Evolutionary conservation across 2,888 invertebrate genomes (phyloP), one percentile per base, ranked within the genome.

Genomic region (Clivina fossor): DNA sequence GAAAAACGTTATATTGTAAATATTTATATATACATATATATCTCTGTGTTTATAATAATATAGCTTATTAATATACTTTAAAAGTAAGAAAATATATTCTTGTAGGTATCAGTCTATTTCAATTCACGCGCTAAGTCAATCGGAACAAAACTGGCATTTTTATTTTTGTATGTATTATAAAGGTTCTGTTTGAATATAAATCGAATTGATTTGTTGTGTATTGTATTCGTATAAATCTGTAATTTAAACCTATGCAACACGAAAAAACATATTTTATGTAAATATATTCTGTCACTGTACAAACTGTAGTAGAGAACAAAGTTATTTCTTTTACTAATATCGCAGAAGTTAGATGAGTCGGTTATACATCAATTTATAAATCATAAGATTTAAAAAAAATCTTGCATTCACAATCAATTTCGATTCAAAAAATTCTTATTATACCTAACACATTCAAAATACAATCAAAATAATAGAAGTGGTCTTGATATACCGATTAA

Each of bases 221-320:
- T 57, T 33, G 22, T 28, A 48, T 9, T 16, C 15, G 35, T 41
- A 48, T 51, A 43, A 43, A 51, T 51, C 24, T 51, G 51, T 24
- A 51, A 51, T 51, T 51, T 51, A 51, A 51, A 51, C 32, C 51
- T 51, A 51, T 32, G 41, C 24, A 41, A 51, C 41, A 41, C 32
- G 43, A 43, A 37, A 43, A 41, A 50, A 50, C 46, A 46, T 46
- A 46, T 41, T 38, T 51, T 41, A 44, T 54, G 54, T 54, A 56
- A 62, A 64, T 70, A 72, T 70, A 69, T 68, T 71, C 69, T 72
- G 68, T 71, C 65, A 70, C 71, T 72, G 71, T 73, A 72, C 71
- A 72, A 73, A 71, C 71, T 67, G 68, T 63, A 55, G 68, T 63
- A 55, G 57, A 59, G 64, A 68, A 67, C 62, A 69, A 71, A 71